Evolutionary conservation across 2,797 vertebrate species (phyloP), one percentile per base, ranked within the genome.

Genomic region (Luscinia megarhynchos): DNA sequence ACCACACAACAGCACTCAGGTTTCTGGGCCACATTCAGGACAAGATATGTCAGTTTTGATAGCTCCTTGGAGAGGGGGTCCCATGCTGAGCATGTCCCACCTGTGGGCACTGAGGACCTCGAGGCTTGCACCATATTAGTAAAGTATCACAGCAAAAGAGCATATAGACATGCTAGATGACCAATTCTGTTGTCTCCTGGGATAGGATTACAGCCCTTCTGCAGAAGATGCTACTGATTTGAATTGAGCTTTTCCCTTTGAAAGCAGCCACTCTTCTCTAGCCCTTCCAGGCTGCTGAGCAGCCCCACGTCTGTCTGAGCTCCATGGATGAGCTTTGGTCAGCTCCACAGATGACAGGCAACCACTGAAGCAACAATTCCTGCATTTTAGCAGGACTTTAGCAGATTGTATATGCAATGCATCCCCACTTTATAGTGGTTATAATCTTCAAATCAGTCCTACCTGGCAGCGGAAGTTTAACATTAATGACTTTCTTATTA

Each of bases 401-500:
- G n/a, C 41, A 41, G 50, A 8, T 22, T 45, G 53, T 62, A 59
- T 16, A 50, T 74, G 74, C 53, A 38, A 73, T 4, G 3, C 79
- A 22, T 36, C 29, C 58, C 83, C 54, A 61, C 50, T 86, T 69
- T 40, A 32, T 9, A 55, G 63, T 16, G 66, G n/a, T 82, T 89
- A 23, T 72, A 73, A 89, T 87, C 92, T 87, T 73, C 72, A 50
- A 92, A 90, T 92, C 86, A 46, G 48, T 94, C 29, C 29, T 87
- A 77, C 53, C 92, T 87, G 70, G 90, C 88, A 95, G 67, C 1
- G 2, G 72, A 92, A 92, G 62, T 93, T 95, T 95, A 93, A 87
- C 90, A 61, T 90, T 93, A 94, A 96, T 85, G 87, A 81, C 90
- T 94, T 92, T 87, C 89, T 94, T 81, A 55, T 83, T 89, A 92